Evolutionary conservation across 2,113 vertebrate genomes (phyloP), one percentile per base, ranked within the genome.

Genomic region (Polyodon spathula): DNA sequence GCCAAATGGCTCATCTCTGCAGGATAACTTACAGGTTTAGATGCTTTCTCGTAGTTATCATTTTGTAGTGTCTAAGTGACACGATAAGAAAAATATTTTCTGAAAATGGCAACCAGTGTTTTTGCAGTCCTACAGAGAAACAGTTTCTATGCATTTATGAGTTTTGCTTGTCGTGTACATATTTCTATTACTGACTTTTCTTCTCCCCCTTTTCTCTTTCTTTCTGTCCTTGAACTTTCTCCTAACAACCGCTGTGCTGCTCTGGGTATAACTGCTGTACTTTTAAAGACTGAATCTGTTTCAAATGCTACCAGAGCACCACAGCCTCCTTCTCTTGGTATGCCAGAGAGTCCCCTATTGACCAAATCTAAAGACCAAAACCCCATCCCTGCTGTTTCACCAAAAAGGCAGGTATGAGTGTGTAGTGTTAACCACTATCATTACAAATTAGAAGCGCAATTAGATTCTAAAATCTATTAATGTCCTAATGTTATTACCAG

Each of bases 381-480:
- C 14, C 78, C 83, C 43, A 27, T 27, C 43, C 80, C 81, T 61
- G 80, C 82, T 70, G 76, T 86, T 76, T 78, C 88, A 58, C 78
- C 83, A 61, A 84, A 86, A 82, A 84, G 73, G 71, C 91, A 96
- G 94, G 92, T 98, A 95, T 78, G 87, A 69, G 67, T 73, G 66
- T 27, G 54, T 39, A 68, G 65, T 38, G 1, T 15, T 16, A 40
- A 37, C 37, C 15, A 27, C 1, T 27, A 27, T 27, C 27, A 27
- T 2, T 27, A 27, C 27, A 27, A 3, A 27, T 27, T 27, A 27
- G 27, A 27, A 27, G 27, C 27, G 27, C 27, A 27, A 27, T 27
- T 27, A 27, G 27, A 27, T 27, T 27, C 27, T 27, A 27, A 27
- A 27, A 27, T 27, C 27, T 27, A 27, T 27, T 27, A 27, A 27